These are phyloP conservation scores for Axis porcinus DNA, from an alignment of 2,113 vertebrate species.

Conservation along the genomic window DNA sequence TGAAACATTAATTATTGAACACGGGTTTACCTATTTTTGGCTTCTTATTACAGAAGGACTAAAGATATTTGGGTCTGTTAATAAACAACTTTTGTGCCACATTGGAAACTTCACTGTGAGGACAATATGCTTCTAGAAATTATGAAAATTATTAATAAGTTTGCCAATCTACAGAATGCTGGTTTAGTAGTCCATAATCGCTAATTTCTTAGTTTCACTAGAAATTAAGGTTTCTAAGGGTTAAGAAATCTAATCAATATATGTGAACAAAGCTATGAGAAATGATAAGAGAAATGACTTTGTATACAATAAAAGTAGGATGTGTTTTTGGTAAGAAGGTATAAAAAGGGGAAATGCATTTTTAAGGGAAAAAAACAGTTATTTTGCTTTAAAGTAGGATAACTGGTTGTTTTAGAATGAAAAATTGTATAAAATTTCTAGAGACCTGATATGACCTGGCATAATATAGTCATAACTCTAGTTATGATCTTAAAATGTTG, in stretches of 20 bases:
- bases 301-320: not conserved
- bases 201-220: not conserved
- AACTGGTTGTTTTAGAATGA: not conserved
- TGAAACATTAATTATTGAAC: not conserved
- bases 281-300: not conserved
- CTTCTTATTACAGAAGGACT: not conserved
- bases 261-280: not conserved
- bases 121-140: not conserved
- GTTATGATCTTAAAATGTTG: not conserved
- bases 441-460: not conserved
- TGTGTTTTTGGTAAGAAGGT: not conserved
- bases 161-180: not conserved
- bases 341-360: not conserved
- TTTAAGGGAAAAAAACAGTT: not conserved
- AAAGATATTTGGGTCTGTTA: not conserved
- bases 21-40: not conserved
- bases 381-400: not conserved
- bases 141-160: not conserved
- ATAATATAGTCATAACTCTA: not conserved
- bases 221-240: not conserved
- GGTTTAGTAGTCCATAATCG: not conserved
- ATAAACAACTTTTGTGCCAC: not conserved
- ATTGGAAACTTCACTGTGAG: not conserved
- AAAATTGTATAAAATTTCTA: not conserved
- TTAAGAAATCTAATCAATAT: not conserved